Base-by-base conservation (phyloP, 2,113 vertebrate species). In the Paracanthobrama guichenoti region DNA sequence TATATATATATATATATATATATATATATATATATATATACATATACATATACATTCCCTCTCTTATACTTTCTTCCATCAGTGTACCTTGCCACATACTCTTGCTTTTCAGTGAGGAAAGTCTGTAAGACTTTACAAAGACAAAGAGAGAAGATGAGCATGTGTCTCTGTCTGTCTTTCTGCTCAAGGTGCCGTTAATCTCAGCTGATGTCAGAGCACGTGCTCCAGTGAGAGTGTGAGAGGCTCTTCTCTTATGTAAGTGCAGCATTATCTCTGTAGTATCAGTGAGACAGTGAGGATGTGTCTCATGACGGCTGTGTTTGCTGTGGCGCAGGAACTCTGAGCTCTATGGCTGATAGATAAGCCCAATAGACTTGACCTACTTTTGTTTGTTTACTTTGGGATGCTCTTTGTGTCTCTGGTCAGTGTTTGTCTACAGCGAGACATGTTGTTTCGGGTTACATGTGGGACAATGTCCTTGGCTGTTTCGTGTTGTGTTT, bases 361-460 rank as follows among this genome's bases (percentile, higher is more conserved):
- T 67, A 46, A 87, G 48, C 81, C 35, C 10, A 64, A n/a, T 8
- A 64, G 83, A 59, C 79, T 77, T 82, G 86, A 81, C 83, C 83
- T 72, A 72, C 62, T 71, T 76, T 69, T 53, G 11, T 46, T 83
- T 74, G 75, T 75, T 86, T 44, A 44, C 71, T 50, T 74, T 31
- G 75, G 71, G 57, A 86, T 9, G 62, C 46, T 53, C 22, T 8
- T 14, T 66, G 62, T 83, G 31, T 76, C 48, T 83, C 69, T 76
- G 60, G 57, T 53, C 80, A 71, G 31, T 82, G 78, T 86, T 82
- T 81, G 78, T 75, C 44, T 78, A 48, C 26, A 78, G 39, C 22
- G 39, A 46, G 60, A 78, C 48, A 24, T 55, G 75, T 50, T 82
- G 48, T 60, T 82, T 67, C 64, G 22, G 22, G 31, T 69, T 48